Conservation (phyloP, 92 coral and sea anemone species). For the Zoanthus solanderi region DNA sequence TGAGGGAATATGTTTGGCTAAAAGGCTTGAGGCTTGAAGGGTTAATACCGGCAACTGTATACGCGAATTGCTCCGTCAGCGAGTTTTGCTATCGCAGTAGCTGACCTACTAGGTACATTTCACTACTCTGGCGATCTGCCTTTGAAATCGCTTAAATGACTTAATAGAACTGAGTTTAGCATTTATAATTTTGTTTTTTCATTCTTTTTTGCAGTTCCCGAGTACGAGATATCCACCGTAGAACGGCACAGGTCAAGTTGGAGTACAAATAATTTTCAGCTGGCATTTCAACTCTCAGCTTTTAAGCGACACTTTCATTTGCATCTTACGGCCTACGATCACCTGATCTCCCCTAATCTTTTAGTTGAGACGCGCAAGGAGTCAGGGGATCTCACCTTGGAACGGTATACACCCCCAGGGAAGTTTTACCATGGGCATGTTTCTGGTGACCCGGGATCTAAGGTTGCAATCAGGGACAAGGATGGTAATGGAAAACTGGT, state of each 20-base stretch:
- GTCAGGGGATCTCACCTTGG: conserved; percentile 29
- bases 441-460: conserved; percentile 13
- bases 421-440: conserved; percentile 33
- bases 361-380: conserved; percentile 17
- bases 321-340: conserved; percentile 1
- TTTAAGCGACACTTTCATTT: conserved; percentile 16
- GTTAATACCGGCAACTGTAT: no score
- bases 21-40: no score
- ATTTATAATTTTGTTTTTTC: no score
- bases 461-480: conserved; percentile 24
- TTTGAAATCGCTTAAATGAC: no score
- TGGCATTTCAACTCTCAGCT: conserved; percentile 20
- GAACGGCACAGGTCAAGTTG: conserved; percentile 9
- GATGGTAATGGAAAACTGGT: conserved; percentile 30
- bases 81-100: no score
- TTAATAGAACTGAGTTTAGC: no score
- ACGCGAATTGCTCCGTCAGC: no score
- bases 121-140: no score
- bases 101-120: no score
- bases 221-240: conserved; percentile 30
- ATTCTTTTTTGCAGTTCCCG: conserved; percentile 19
- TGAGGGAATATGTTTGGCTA: no score
- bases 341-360: conserved; percentile 18
- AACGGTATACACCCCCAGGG: conserved; percentile 30
- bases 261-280: not conserved